phyloP scores from a whole-genome alignment of 2,113 vertebrate species.

The Antigone vipio region DNA sequence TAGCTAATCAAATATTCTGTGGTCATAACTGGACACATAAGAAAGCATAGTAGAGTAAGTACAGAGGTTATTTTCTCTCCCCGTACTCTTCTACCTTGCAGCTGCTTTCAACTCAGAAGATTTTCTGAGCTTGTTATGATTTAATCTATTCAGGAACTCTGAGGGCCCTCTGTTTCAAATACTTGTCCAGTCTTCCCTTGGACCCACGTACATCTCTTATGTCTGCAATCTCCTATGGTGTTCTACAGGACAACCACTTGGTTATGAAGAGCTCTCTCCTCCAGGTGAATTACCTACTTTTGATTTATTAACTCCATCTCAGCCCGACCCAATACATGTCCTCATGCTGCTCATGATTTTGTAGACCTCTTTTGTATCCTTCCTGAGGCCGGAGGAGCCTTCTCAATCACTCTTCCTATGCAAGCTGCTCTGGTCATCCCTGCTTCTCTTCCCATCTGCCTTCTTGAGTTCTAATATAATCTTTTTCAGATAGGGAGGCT shows the following conservation, averaged over 20 bases:
- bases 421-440: background rate
- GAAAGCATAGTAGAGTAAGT: background rate
- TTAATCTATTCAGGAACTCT: background rate
- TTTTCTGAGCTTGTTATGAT: background rate
- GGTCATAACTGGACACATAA: background rate
- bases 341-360: background rate
- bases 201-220: background rate
- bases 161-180: background rate
- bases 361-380: background rate
- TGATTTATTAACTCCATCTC: background rate
- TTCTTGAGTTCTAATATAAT: background rate
- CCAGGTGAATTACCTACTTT: background rate
- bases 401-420: background rate
- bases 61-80: background rate
- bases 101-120: background rate
- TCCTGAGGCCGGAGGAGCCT: background rate
- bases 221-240: background rate
- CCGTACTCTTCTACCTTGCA: background rate
- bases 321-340: too few relatives aligned
- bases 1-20: background rate
- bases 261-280: background rate
- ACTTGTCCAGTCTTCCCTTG: background rate
- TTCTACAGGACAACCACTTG: background rate
- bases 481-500: background rate
- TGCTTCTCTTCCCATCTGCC: background rate